These are phyloP conservation scores for Lordiphosa stackelbergi DNA, from an alignment of 1,140 invertebrate species.

Conservation along the genomic window DNA sequence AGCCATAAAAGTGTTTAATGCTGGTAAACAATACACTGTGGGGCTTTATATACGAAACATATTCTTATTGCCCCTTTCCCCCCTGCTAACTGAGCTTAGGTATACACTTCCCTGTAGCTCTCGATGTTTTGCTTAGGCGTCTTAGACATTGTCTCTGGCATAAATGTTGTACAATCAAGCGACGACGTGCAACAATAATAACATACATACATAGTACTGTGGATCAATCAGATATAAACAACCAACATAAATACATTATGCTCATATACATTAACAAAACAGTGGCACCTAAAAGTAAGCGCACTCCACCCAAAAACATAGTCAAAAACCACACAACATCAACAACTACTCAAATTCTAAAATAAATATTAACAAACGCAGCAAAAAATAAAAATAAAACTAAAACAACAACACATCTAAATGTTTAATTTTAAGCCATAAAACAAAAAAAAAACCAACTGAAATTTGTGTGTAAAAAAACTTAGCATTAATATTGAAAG, in stretches of 20 bases:
- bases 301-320: slow-evolving; percentile 38
- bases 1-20: slow-evolving; percentile 2
- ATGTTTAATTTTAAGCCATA: slow-evolving; percentile 66
- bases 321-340: slow-evolving; percentile 37
- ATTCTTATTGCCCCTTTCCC: slow-evolving; percentile 13
- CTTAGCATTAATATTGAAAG: slow-evolving; percentile 54
- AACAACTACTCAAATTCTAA: slow-evolving; percentile 64
- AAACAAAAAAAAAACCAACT: slow-evolving; percentile 45
- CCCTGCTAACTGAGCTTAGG: slow-evolving; percentile 46
- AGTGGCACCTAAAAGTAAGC: slow-evolving; percentile 59
- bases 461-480: slow-evolving; percentile 73
- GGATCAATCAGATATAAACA: slow-evolving; percentile 21
- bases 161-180: slow-evolving; percentile 69
- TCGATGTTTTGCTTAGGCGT: slow-evolving; percentile 50
- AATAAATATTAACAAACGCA: slow-evolving; percentile 50
- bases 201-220: slow-evolving; percentile 19
- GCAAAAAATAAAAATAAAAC: slow-evolving; percentile 47
- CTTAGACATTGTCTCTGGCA: slow-evolving; percentile 53
- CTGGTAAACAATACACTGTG: slow-evolving; percentile 2
- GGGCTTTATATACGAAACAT: neutral
- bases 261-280: slow-evolving; percentile 33
- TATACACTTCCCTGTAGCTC: slow-evolving; percentile 25
- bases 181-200: slow-evolving; percentile 68
- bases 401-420: slow-evolving; percentile 53
- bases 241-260: slow-evolving; percentile 23